phyloP scores from a whole-genome alignment of 1,140 invertebrate genomes.

The Chironomus striatipennis region DNA sequence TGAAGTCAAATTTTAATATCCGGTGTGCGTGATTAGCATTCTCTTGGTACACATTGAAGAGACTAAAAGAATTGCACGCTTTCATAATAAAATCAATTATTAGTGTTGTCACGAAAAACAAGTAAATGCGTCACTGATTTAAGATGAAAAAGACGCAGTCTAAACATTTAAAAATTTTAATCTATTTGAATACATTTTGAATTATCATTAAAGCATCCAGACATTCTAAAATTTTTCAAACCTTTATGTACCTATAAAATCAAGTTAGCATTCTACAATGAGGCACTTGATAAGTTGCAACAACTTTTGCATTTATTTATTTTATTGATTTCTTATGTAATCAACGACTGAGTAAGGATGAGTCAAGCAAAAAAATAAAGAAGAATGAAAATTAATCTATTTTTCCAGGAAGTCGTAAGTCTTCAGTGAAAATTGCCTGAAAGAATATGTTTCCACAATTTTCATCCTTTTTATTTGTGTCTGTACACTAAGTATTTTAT shows the following conservation, averaged over 20 bases:
- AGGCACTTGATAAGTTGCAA: too few species aligned
- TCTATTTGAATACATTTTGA: background rate
- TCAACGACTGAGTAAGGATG: too few species aligned
- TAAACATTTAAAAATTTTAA: background rate
- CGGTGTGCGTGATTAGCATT: slow-evolving; percentile 6
- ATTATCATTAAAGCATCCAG: too few species aligned
- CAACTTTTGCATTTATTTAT: too few species aligned
- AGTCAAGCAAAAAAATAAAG: too few species aligned
- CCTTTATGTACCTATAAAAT: too few species aligned
- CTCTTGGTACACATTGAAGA: background rate
- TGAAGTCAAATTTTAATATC: slow-evolving; percentile 22
- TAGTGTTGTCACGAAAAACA: background rate
- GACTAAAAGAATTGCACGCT: background rate
- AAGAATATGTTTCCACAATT: too few species aligned
- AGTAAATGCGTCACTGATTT: background rate
- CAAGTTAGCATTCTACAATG: too few species aligned
- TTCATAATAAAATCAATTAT: slow-evolving; percentile 12
- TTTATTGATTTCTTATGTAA: too few species aligned
- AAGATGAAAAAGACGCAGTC: background rate
- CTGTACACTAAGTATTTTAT: too few species aligned
- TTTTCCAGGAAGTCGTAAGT: background rate
- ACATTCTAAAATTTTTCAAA: too few species aligned
- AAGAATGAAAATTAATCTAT: slow-evolving; percentile 1
- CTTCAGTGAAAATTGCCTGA: background rate
- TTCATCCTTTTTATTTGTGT: too few species aligned